A percentile compares a stretch with the other conserved stretches of the same genome.
phyloP scores from a whole-genome alignment of 2,113 vertebrate species.

The Macheiramphus alcinus region DNA sequence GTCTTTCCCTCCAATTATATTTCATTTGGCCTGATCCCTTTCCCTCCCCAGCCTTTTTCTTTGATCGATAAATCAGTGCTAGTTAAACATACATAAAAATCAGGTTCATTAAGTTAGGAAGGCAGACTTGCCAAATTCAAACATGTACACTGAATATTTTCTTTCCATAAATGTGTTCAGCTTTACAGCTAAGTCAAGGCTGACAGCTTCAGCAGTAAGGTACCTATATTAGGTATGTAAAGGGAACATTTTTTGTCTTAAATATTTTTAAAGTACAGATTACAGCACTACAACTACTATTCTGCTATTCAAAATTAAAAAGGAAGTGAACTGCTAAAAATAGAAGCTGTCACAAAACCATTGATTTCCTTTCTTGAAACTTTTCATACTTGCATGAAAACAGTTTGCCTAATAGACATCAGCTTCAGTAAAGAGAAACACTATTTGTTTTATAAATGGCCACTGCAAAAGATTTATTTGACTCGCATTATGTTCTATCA shows the following conservation, averaged over 20 bases:
- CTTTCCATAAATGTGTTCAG: background rate
- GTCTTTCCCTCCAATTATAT: background rate
- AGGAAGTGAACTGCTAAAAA: background rate
- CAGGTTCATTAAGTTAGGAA: background rate
- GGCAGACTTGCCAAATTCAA: background rate
- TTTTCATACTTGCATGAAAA: background rate
- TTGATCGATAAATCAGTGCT: background rate
- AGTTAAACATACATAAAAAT: background rate
- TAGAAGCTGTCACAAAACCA: background rate
- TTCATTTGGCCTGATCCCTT: background rate
- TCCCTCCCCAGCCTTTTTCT: background rate
- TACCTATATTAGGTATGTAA: background rate
- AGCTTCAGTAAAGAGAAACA: background rate
- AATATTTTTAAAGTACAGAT: background rate
- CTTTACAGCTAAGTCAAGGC: background rate
- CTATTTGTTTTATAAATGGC: background rate
- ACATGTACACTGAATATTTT: background rate
- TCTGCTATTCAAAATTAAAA: background rate
- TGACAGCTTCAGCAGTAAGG: background rate
- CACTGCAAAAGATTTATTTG: background rate
- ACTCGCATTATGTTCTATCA: rapidly evolving
- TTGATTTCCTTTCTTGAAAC: background rate
- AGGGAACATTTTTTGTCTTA: background rate
- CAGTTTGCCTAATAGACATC: background rate
- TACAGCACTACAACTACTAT: background rate